Evolutionary conservation across 2,888 invertebrate genomes (phyloP).

Genomic region (Ectemnius continuus): DNA sequence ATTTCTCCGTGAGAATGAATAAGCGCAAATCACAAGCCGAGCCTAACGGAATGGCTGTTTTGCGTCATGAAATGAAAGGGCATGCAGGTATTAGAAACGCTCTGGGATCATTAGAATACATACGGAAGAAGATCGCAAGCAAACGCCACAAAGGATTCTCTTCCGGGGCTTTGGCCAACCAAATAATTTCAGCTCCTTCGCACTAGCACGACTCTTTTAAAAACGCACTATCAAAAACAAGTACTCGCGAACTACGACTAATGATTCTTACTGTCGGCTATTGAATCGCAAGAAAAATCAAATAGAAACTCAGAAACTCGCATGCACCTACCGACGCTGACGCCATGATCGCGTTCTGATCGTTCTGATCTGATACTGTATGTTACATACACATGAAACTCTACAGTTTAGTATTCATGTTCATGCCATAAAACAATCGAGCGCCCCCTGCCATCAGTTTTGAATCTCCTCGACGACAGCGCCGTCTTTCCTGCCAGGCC

Average conservation of each 20-base stretch:
- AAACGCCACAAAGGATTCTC: constrained; percentile 39
- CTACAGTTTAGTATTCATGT: too few species aligned
- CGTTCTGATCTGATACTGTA: too few species aligned
- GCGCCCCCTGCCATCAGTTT: constrained; percentile 28
- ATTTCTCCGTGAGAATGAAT: too few species aligned
- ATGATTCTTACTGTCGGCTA: constrained; percentile 37
- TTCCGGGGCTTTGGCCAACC: constrained; percentile 28
- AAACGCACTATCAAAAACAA: constrained; percentile 14
- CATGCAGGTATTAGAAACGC: constrained; percentile 3
- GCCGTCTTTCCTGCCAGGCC: too few species aligned
- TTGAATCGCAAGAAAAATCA: constrained; percentile 9
- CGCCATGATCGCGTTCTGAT: constrained; percentile 67
- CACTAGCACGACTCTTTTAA: constrained; percentile 21
- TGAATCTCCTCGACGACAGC: constrained; percentile 19
- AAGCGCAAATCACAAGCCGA: too few species aligned
- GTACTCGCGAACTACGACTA: constrained; percentile 6
- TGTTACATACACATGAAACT: too few species aligned
- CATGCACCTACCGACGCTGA: constrained; percentile 75
- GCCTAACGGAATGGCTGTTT: background rate
- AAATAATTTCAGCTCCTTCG: constrained; percentile 22
- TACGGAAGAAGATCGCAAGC: constrained; percentile 43
- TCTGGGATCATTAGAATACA: constrained; percentile 39
- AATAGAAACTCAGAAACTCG: constrained; percentile 24
- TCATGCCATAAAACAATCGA: too few species aligned
- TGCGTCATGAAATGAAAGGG: background rate